Evolutionary conservation across 1,140 invertebrate genomes (phyloP), one percentile per base, ranked within the genome.

Genomic region (Drosophila bipectinata): DNA sequence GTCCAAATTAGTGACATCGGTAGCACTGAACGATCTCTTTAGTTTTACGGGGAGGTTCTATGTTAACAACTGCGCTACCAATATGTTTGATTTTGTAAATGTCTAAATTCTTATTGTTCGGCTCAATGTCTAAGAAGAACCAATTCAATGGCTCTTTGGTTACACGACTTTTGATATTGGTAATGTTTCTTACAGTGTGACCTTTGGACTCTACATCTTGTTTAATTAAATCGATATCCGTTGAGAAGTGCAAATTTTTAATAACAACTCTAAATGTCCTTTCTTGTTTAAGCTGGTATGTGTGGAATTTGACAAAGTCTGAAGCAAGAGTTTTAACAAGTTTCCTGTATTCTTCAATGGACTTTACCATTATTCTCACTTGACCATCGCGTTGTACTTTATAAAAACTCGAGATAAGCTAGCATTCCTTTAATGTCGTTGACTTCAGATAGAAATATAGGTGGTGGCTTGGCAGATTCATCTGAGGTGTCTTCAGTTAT

Each of bases 11-110:
- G 64, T 93, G 91, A 57, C 91, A 92, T 15, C 79, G 59, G 9
- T 56, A 51, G 56, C 91, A 92, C 62, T 92, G 91, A 12, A 77
- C 58, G 6, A 92, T 81, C n/a, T 62, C 62, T n/a, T 51, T 87
- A 45, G 77, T 69, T 62, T 82, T 79, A 24, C 39, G 57, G 6
- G 21, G 21, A 21, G 21, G 21, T 21, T 21, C 21, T 21, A 21
- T 21, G 21, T 21, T 21, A 21, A 21, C 21, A 21, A 21, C 21
- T 21, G 21, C 21, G 21, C 3, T 21, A 21, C 21, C 21, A 21
- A 21, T 21, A 21, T 2, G 3, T 21, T 21, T 21, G 2, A 21
- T 3, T 21, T 21, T 2, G 21, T 21, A 21, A 21, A 21, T 21
- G 21, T 21, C 21, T 21, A 21, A 21, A 21, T 21, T 21, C 21